These are phyloP conservation scores for Brachionus sp. DNA, from an alignment of 1,140 invertebrate species.

Conservation along the genomic window DNA sequence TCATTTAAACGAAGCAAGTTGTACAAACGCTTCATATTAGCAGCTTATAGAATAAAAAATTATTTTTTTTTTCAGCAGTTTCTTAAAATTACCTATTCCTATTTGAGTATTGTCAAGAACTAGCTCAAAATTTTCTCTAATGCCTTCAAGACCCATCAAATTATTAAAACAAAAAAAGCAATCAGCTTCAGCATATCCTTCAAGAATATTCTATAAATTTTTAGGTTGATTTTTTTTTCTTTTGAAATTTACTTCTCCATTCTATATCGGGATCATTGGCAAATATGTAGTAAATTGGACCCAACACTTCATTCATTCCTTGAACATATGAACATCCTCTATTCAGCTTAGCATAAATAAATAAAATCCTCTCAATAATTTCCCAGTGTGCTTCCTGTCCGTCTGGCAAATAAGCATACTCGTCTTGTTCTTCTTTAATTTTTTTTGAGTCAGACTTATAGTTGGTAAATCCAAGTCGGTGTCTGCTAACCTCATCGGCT, in stretches of 20 bases:
- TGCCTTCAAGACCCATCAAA: constrained; percentile 80
- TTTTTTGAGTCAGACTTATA: constrained; percentile 4
- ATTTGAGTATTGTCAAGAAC: constrained; percentile 82
- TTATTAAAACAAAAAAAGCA: constrained; percentile 97
- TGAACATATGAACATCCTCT: constrained; percentile 90
- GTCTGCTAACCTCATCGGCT: constrained; percentile 1
- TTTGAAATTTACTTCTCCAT: constrained; percentile 69
- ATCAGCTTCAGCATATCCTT: constrained; percentile 90
- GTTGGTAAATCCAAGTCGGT: constrained; percentile 13
- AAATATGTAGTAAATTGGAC: constrained; percentile 95
- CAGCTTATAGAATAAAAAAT: constrained; percentile 68
- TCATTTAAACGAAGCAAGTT: constrained; percentile 74
- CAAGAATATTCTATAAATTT: neutral
- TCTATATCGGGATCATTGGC: constrained; percentile 78
- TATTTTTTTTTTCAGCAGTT: constrained; percentile 67
- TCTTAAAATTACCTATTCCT: constrained; percentile 59
- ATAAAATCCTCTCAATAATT: constrained; percentile 90
- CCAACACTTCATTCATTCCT: constrained; percentile 99
- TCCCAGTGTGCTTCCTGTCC: constrained; percentile 68
- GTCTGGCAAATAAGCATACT: constrained; percentile 49
- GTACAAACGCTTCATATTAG: constrained; percentile 65
- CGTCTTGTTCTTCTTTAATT: constrained; percentile 44
- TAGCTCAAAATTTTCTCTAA: constrained; percentile 89
- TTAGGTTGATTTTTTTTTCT: neutral
- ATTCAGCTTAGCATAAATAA: constrained; percentile 95